Base-by-base conservation (phyloP, 2,888 invertebrate species). In the Anthoptus insignis region DNA sequence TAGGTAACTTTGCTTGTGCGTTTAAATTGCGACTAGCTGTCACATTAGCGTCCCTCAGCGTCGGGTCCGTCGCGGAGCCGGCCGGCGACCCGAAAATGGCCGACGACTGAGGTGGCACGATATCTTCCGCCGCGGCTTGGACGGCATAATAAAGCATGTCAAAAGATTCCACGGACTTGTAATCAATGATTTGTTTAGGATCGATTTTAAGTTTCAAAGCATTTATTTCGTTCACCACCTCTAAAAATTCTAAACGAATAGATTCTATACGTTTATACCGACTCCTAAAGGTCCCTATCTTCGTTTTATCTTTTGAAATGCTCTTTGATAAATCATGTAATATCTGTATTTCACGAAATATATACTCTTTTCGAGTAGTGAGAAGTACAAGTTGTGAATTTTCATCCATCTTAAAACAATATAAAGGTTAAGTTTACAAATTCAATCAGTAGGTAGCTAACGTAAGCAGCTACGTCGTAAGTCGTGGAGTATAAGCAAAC, bases 321-420 rank as follows among this genome's bases (percentile, higher is more conserved):
- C 29, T 29, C 6, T 14, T 29, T 5, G 53, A 32, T 11, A 53
- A 53, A 53, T 53, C 32, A 29, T 53, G 29, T 27, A 53, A 53
- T 27, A 54, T 19, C 34, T 54, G 54, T 21, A 54, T 54, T 34
- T 22, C 53, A n/a, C 53, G 53, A 53, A 53, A 53, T 16, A 29
- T 9, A 9, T 45, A 19, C 45, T 45, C 21, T 14, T 19, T 47
- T 7, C 13, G 22, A 19, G 19, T 16, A 19, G 13, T 11, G 11
- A 47, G 47, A 47, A 47, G 19, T 19, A 47, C n/a, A n/a, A 34
- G n/a, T 34, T 34, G 13, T 34, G 34, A 13, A n/a, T 34, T n/a
- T 13, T 34, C 34, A n/a, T 34, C n/a, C 34, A 34, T 34, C 5
- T 34, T 34, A 34, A n/a, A 2, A 34, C 34, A 34, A 11, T 32